Base-by-base conservation (phyloP, 2,888 invertebrate species). In the Zele albiditarsus region DNA sequence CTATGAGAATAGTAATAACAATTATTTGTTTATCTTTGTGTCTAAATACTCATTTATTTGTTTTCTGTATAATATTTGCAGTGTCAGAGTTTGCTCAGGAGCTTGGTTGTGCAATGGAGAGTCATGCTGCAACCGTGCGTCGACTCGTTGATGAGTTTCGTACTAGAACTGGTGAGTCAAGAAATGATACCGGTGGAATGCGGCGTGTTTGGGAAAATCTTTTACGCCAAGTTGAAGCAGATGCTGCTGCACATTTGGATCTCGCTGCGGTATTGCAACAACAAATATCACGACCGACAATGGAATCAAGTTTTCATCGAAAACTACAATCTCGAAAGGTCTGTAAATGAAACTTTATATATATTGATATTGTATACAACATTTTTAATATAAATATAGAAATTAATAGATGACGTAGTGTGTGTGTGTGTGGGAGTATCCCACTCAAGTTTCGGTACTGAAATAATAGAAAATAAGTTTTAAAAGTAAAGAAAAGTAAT, bases 1-100 rank as follows among this genome's bases (percentile, higher is more conserved):
- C n/a, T n/a, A n/a, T n/a, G n/a, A n/a, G n/a, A n/a, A n/a, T n/a
- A n/a, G n/a, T n/a, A n/a, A n/a, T n/a, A n/a, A n/a, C n/a, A n/a
- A n/a, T n/a, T n/a, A n/a, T 31, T 73, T 14, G 33, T 46, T 53
- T 33, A 23, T 62, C 63, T 38, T 8, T 42, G 31, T 57, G 27
- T 60, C 6, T 16, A 42, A 28, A 67, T 67, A 68, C 66, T 49
- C 5, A 31, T 57, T 46, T 31, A n/a, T 63, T 62, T 57, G 16
- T 60, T 53, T 70, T 3, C 28, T 25, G 46, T 62, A 12, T 28
- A 72, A 74, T 68, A 53, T 46, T 67, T 62, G 20, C 92, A 97
- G 97, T 97, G 89, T 94, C 96, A 82, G 97, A 97, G 91, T 97
- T 97, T 91, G 95, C 96, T 77, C 95, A 96, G 86, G 95, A 96